phyloP scores from a whole-genome alignment of 2,113 vertebrate genomes.

The human region DNA sequence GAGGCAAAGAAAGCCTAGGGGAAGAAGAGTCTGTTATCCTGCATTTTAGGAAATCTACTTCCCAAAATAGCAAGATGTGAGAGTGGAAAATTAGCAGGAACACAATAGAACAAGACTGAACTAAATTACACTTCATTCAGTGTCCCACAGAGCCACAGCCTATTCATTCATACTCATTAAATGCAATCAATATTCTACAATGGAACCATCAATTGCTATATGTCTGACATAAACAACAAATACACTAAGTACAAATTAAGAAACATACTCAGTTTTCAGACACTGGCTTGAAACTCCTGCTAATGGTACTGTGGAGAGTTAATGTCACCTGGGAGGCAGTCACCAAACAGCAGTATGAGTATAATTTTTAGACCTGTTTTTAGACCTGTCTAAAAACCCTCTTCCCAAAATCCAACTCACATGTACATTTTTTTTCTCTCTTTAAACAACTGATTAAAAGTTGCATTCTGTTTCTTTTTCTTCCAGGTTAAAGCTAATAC shows the following conservation, averaged over 20 bases:
- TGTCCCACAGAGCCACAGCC: background rate
- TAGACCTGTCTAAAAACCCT: too few species aligned
- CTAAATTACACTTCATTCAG: slow-evolving; percentile 32
- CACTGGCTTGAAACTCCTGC: background rate
- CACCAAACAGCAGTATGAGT: background rate
- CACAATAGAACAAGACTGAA: slow-evolving; percentile 27
- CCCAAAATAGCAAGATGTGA: background rate
- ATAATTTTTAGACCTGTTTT: background rate
- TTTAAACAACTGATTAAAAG: slow-evolving; percentile 1
- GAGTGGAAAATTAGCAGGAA: slow-evolving; percentile 19
- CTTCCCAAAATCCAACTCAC: background rate
- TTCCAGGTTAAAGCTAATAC: background rate
- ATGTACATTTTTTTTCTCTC: background rate
- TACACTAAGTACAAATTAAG: slow-evolving; percentile 51
- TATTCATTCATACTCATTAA: slow-evolving; percentile 62
- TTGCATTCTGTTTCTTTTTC: background rate
- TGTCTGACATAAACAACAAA: slow-evolving; percentile 59
- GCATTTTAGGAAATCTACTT: slow-evolving; percentile 33
- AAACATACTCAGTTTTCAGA: slow-evolving; percentile 30
- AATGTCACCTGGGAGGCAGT: background rate
- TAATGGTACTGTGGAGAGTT: background rate
- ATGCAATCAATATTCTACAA: slow-evolving; percentile 66
- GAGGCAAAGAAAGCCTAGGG: background rate
- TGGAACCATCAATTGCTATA: slow-evolving; percentile 49
- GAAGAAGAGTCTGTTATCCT: background rate